Conservation (phyloP, 2,797 vertebrate genomes). For the Neoniphon sammara region DNA sequence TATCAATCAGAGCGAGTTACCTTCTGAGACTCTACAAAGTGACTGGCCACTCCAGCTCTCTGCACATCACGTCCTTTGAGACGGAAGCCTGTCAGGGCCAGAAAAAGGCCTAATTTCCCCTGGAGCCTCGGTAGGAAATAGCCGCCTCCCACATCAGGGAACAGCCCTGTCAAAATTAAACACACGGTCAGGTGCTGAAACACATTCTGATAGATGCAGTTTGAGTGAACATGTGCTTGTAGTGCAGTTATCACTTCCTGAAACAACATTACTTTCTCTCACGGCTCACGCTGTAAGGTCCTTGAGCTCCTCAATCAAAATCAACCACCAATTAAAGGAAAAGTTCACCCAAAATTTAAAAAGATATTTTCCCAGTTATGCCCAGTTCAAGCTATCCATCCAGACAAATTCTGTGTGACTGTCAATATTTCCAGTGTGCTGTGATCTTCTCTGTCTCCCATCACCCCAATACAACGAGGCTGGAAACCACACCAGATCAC, state of each 20-base stretch:
- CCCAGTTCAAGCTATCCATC: no score
- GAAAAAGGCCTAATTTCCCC: slow-evolving; percentile 90
- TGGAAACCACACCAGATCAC: no score
- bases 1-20: slow-evolving; percentile 69
- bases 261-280: not conserved
- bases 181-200: not conserved
- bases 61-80: slow-evolving; percentile 94
- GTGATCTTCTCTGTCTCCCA: no score
- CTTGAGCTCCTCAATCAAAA: not conserved
- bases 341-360: no score
- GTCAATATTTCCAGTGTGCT: no score
- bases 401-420: no score
- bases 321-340: not conserved
- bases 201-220: not conserved
- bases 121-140: slow-evolving; percentile 93
- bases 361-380: no score
- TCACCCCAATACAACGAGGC: no score
- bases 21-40: slow-evolving; percentile 92
- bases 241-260: not conserved
- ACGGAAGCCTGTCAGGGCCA: slow-evolving; percentile 92
- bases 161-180: slow-evolving; percentile 86
- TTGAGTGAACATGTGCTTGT: not conserved
- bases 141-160: slow-evolving; percentile 96
- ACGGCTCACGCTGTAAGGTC: not conserved
- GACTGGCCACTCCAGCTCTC: slow-evolving; percentile 91